phyloP scores from a whole-genome alignment of 2,888 invertebrate species.

The Nymphalis polychloros region DNA sequence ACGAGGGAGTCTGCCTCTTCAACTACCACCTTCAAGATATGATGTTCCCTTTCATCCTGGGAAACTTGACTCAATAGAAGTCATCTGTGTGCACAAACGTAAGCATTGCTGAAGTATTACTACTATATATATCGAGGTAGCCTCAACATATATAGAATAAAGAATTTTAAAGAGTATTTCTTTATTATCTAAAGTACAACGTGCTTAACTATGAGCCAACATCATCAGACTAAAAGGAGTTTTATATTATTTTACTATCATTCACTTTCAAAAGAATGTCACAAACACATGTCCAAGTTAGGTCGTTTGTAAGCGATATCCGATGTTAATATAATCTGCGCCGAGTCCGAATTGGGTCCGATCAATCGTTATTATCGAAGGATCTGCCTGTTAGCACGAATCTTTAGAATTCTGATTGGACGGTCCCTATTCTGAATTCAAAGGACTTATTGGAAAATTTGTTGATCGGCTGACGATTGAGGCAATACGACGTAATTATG shows the following conservation, averaged over 20 bases:
- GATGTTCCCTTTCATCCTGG: too few relatives aligned
- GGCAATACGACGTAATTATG: neutral
- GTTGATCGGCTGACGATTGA: constrained; percentile 7
- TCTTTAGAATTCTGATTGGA: constrained; percentile 28
- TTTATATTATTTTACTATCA: neutral
- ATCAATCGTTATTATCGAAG: constrained; percentile 20
- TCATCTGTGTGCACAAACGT: too few relatives aligned
- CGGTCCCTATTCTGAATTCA: constrained; percentile 19
- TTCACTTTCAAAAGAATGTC: constrained; percentile 1
- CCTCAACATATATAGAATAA: too few relatives aligned
- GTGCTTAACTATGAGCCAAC: too few relatives aligned
- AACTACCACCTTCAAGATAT: too few relatives aligned
- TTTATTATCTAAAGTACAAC: too few relatives aligned
- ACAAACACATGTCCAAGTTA: neutral
- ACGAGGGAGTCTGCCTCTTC: too few relatives aligned
- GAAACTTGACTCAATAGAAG: too few relatives aligned
- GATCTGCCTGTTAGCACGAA: constrained; percentile 20
- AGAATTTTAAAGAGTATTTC: too few relatives aligned
- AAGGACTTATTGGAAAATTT: constrained; percentile 22
- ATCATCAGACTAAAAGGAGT: too few relatives aligned
- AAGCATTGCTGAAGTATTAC: too few relatives aligned
- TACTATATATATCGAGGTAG: too few relatives aligned
- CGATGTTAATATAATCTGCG: constrained; percentile 16
- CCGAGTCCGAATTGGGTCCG: constrained; percentile 8
- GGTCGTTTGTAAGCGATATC: constrained; percentile 13